phyloP scores from a whole-genome alignment of 2,797 vertebrate species.

The Lacerta viridis region DNA sequence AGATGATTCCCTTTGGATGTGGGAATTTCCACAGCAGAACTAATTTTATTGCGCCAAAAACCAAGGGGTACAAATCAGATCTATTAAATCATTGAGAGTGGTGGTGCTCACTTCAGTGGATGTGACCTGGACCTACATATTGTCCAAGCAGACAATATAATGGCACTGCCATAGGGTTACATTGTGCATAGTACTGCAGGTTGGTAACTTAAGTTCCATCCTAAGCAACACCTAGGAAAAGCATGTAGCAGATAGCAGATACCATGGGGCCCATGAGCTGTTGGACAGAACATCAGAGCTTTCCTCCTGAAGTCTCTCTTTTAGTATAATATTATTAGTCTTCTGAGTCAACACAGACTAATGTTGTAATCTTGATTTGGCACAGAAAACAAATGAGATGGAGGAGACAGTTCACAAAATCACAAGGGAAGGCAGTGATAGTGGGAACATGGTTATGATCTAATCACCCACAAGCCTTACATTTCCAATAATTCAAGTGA shows the following conservation, averaged over 20 bases:
- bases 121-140: neutral
- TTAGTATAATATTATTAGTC: conserved; percentile 24
- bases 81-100: neutral
- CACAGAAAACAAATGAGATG: conserved; percentile 13
- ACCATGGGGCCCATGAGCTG: conserved; percentile 53
- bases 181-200: neutral
- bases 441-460: too few relatives aligned
- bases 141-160: too few relatives aligned
- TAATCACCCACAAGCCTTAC: neutral
- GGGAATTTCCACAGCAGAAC: conserved; percentile 57
- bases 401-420: neutral
- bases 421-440: neutral
- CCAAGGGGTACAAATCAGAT: neutral
- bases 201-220: too few relatives aligned
- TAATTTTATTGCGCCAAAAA: conserved; percentile 65
- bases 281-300: conserved; percentile 35
- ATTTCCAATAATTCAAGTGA: neutral
- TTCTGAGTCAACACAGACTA: conserved; percentile 52
- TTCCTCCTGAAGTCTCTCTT: conserved; percentile 42
- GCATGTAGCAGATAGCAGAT: conserved; percentile 35
- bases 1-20: conserved; percentile 67
- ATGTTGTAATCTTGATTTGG: conserved; percentile 46
- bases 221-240: neutral
- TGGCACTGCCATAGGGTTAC: too few relatives aligned
- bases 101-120: neutral